These are phyloP conservation scores for Hemistola chrysoprasaria DNA, from an alignment of 2,888 invertebrate species.

Conservation along the genomic window DNA sequence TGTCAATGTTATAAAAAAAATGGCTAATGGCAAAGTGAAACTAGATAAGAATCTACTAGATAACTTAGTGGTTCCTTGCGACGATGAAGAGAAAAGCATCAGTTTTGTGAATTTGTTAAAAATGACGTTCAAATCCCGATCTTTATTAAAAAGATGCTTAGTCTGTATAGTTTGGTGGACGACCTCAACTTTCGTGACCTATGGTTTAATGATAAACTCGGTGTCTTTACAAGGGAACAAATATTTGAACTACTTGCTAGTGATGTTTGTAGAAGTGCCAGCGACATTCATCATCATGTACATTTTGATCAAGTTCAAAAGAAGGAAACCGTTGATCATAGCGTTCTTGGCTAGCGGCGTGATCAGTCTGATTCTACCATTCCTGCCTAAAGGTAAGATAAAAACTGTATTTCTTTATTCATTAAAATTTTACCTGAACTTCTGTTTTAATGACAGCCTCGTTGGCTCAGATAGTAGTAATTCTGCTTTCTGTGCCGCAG, in stretches of 20 bases:
- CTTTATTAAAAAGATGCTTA: conserved; percentile 56
- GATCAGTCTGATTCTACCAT: conserved; percentile 83
- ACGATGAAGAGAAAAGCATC: conserved; percentile 41
- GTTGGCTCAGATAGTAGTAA: no score
- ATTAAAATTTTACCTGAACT: no score
- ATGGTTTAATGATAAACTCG: conserved; percentile 88
- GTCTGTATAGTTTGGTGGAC: conserved; percentile 74
- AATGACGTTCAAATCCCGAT: conserved; percentile 54
- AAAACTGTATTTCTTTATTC: no score
- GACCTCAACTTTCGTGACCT: conserved; percentile 89
- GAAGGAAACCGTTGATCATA: conserved; percentile 78
- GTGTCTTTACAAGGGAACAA: conserved; percentile 88
- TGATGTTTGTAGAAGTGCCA: conserved; percentile 81
- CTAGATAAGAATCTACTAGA: conserved; percentile 49
- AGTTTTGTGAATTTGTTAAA: conserved; percentile 44
- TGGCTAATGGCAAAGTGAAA: conserved; percentile 75
- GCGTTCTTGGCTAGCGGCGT: conserved; percentile 80
- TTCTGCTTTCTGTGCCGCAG: no score
- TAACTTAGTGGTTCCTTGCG: conserved; percentile 26
- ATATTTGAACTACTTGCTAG: conserved; percentile 87
- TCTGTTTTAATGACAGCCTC: no score
- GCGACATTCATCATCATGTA: conserved; percentile 79
- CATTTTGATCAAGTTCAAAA: conserved; percentile 77
- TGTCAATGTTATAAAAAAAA: conserved; percentile 81
- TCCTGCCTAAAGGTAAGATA: conserved; percentile 76